A percentile compares a stretch with the other conserved stretches of the same genome.
Conservation (phyloP, 2,113 vertebrate species). For the Herpetotheres cachinnans region DNA sequence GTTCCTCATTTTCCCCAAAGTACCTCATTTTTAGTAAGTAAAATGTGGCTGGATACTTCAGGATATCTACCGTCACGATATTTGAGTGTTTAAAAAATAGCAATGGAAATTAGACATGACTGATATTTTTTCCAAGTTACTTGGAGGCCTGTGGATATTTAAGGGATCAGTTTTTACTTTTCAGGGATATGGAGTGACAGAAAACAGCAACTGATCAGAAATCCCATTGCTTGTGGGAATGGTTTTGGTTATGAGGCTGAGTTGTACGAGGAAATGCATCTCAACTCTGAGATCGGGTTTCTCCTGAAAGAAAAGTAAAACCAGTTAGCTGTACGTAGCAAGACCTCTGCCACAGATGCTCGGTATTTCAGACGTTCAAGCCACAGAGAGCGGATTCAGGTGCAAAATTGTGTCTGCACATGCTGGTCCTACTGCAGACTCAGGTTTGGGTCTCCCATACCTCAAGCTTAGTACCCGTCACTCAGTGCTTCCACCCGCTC, state of each 20-base stretch:
- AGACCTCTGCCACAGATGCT: not conserved
- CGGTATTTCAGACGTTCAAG: not conserved
- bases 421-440: not conserved
- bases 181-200: not conserved
- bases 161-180: not conserved
- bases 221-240: not conserved
- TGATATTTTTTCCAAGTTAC: not conserved
- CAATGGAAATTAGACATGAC: not conserved
- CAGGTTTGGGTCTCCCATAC: not conserved
- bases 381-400: not conserved
- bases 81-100: not conserved
- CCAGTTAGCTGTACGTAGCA: not conserved
- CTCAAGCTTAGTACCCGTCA: not conserved
- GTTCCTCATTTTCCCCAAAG: not conserved
- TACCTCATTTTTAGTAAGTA: not conserved
- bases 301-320: not conserved
- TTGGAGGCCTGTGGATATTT: not conserved
- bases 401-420: fast-evolving
- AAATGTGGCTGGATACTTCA: not conserved
- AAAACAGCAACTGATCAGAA: not conserved
- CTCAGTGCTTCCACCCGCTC: not conserved
- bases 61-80: not conserved
- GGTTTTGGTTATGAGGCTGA: not conserved
- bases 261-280: not conserved
- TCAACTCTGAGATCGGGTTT: not conserved